Percentiles rank a stretch among this genome's conserved stretches.
Conservation (phyloP, 2,113 vertebrate species). For the Cricetomys ansorgei region DNA sequence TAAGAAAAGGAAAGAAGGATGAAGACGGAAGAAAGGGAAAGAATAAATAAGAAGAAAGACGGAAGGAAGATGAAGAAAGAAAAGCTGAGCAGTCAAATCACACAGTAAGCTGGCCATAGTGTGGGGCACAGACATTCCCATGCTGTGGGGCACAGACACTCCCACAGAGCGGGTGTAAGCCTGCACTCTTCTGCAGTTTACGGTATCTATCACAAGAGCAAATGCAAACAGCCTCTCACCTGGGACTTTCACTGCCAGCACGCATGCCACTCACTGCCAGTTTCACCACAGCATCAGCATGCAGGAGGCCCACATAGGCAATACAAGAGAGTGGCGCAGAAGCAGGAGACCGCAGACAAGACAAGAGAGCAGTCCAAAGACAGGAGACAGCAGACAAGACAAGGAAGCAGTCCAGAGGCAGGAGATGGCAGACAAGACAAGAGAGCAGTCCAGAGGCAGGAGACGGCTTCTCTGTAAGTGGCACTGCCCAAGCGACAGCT, state of each 20-base stretch:
- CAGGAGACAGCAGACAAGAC: too few relatives aligned
- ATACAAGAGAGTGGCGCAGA: accelerated
- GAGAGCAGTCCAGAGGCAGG: background rate
- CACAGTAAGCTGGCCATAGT: background rate
- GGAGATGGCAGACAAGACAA: too few relatives aligned
- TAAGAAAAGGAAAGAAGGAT: too few relatives aligned
- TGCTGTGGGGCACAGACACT: too few relatives aligned
- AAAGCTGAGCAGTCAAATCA: background rate
- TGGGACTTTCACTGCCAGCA: background rate
- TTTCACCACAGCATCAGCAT: too few relatives aligned
- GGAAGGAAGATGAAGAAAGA: background rate
- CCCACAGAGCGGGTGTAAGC: background rate
- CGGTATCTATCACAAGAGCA: background rate
- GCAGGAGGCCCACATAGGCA: background rate
- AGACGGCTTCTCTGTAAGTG: background rate
- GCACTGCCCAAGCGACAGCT: background rate
- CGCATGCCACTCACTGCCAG: background rate
- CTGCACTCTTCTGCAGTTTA: background rate
- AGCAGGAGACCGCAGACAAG: too few relatives aligned
- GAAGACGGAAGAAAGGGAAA: background rate
- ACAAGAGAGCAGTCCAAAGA: too few relatives aligned
- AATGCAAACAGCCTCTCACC: background rate
- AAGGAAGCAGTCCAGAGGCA: too few relatives aligned
- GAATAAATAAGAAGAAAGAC: too few relatives aligned
- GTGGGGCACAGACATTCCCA: too few relatives aligned